Percentiles rank a stretch among this genome's conserved stretches.
phyloP scores from a whole-genome alignment of 2,113 vertebrate genomes.

The Dipodomys ordii region DNA sequence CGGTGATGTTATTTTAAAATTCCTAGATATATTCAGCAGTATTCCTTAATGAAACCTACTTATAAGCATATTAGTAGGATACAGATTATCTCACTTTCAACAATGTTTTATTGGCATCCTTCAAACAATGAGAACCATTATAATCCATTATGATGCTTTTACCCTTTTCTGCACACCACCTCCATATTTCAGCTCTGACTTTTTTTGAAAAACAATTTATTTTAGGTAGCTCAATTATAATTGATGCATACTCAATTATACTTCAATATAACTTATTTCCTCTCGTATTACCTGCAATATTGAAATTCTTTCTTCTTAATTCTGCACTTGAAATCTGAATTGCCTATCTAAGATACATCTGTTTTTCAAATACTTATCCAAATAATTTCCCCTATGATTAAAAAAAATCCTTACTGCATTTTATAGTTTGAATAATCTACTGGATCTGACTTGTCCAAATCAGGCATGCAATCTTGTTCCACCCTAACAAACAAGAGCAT shows the following conservation, averaged over 20 bases:
- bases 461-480: slow-evolving; percentile 59
- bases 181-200: slow-evolving; percentile 20
- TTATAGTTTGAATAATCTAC: slow-evolving; percentile 61
- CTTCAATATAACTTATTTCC: not conserved
- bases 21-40: slow-evolving; percentile 22
- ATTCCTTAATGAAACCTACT: slow-evolving; percentile 44
- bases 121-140: slow-evolving; percentile 66
- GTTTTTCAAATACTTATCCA: not conserved
- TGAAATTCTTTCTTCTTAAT: not conserved
- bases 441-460: slow-evolving; percentile 34
- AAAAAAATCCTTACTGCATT: not conserved
- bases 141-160: slow-evolving; percentile 43
- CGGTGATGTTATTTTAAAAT: slow-evolving; percentile 70
- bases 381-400: not conserved
- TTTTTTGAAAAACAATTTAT: slow-evolving; percentile 6
- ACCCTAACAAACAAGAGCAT: slow-evolving; percentile 57
- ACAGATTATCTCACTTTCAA: slow-evolving; percentile 23
- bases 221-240: slow-evolving; percentile 4
- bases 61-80: slow-evolving; percentile 31
- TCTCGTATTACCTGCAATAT: not conserved
- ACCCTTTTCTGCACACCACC: not conserved
- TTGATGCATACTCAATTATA: not conserved
- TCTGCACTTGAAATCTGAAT: not conserved
- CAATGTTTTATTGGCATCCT: slow-evolving; percentile 64
- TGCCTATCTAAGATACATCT: not conserved